Base-by-base conservation (phyloP, 2,113 vertebrate species). In the Copsychus sechellarum region DNA sequence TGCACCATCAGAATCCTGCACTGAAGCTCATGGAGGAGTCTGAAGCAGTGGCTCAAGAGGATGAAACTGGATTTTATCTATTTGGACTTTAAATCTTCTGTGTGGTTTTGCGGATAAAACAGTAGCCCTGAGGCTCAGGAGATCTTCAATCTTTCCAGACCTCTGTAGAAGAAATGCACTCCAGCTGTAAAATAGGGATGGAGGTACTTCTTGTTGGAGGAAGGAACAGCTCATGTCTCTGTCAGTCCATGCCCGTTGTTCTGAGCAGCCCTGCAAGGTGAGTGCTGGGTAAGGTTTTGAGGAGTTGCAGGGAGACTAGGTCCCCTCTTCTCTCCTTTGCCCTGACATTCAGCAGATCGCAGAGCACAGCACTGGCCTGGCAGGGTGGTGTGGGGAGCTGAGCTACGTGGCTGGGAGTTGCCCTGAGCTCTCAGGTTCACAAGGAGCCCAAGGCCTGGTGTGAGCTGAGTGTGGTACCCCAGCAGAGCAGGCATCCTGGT, bases 341-440 rank as follows among this genome's bases (percentile, higher is more conserved):
- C 45, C 21, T 50, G 31, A 17, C 40, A 40, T 69, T 56, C 61
- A 57, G 42, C 33, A 80, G 31, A 33, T 57, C 25, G 0, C 5
- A 5, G 33, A 5, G 61, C 42, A 9, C 38, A 26, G 3, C 25
- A 1, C 38, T 47, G 8, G 3, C 71, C 69, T 64, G 0, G 0
- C 38, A 18, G 47, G 42, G 10, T 14, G 16, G 10, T 4, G 13
- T 6, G 56, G 13, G 56, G 28, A 23, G 15, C 53, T 33, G 34
- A 57, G 79, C n/a, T 20, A 0, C 0, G 0, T 3, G 6, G 0
- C 33, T 34, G 14, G 3, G 22, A 22, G 6, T 5, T 29, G 14
- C 60, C 31, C 33, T 24, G 2, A 28, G 40, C 88, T 58, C 56
- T 38, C 12, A 36, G 8, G 0, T 25, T 45, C 24, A 24, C 36